A percentile compares a stretch with the other conserved stretches of the same genome.
These are phyloP conservation scores for Okapia johnstoni DNA, from an alignment of 2,113 vertebrate genomes.

Conservation along the genomic window DNA sequence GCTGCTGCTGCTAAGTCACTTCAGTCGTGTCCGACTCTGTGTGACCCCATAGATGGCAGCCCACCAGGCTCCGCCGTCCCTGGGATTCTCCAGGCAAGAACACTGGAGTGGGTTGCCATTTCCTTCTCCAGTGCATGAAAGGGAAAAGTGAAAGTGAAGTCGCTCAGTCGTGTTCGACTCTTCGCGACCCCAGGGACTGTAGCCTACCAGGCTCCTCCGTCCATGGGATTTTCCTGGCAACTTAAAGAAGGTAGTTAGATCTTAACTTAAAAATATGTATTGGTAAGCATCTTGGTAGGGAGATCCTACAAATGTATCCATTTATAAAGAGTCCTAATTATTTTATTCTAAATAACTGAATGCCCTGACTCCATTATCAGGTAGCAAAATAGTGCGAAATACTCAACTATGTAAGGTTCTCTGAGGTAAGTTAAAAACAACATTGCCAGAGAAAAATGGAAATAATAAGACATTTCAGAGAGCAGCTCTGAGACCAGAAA, in stretches of 20 bases:
- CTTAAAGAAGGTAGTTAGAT: not conserved
- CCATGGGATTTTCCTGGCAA: not conserved
- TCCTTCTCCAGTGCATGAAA: not conserved
- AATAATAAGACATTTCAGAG: not conserved
- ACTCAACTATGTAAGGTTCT: not conserved
- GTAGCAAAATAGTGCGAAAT: not conserved
- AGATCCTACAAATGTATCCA: not conserved
- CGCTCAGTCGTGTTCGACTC: fast-evolving
- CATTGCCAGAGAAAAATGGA: not conserved
- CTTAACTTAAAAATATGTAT: not conserved
- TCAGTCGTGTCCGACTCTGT: fast-evolving
- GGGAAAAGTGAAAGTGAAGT: not conserved
- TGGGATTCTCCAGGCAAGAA: not conserved
- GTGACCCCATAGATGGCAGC: fast-evolving
- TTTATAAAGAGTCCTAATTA: not conserved
- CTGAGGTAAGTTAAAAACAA: not conserved
- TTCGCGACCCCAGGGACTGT: not conserved
- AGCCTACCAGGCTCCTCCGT: not conserved
- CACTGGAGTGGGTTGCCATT: not conserved
- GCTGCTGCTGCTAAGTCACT: not conserved
- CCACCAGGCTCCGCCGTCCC: not conserved
- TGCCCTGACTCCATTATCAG: not conserved
- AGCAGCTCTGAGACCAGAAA: not conserved
- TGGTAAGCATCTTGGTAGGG: not conserved
- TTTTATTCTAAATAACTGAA: not conserved